Evolutionary conservation across 2,113 vertebrate genomes (phyloP).

Genomic region (Prochilodus magdalenae): DNA sequence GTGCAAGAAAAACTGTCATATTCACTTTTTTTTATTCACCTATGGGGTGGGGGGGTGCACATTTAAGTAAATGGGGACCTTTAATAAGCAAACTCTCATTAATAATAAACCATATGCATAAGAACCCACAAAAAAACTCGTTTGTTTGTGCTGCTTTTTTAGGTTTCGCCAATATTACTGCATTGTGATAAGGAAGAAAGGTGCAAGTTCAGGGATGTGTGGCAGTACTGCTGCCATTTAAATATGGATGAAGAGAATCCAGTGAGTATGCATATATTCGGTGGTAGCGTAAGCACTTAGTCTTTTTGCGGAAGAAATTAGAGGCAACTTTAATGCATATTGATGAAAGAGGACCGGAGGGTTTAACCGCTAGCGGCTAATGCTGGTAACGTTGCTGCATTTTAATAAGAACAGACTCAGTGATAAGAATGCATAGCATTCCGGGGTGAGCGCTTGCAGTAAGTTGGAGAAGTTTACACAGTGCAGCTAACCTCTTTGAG

Average conservation of each 20-base stretch:
- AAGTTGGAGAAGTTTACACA: neutral
- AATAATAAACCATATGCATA: too few relatives aligned
- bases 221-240: conserved; percentile 20
- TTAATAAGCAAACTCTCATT: too few relatives aligned
- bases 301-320: conserved; percentile 2
- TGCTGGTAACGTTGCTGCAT: conserved; percentile 29
- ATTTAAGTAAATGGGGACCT: too few relatives aligned
- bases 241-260: conserved; percentile 23
- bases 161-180: neutral
- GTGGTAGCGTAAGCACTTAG: neutral
- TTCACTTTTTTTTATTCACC: too few relatives aligned
- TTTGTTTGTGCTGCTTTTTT: neutral
- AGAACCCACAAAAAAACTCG: too few relatives aligned
- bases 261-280: conserved; percentile 30
- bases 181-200: neutral
- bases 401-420: conserved; percentile 19
- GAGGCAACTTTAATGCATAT: conserved; percentile 37
- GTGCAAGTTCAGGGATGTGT: neutral
- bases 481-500: conserved; percentile 84
- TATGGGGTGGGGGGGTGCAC: too few relatives aligned
- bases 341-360: conserved; percentile 28
- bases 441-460: conserved; percentile 4
- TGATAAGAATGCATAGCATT: conserved; percentile 17
- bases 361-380: conserved; percentile 24
- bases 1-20: too few relatives aligned